A percentile compares a stretch with the other conserved stretches of the same genome.
Conservation (phyloP, 2,888 invertebrate genomes). For the Drosophila cognata region DNA sequence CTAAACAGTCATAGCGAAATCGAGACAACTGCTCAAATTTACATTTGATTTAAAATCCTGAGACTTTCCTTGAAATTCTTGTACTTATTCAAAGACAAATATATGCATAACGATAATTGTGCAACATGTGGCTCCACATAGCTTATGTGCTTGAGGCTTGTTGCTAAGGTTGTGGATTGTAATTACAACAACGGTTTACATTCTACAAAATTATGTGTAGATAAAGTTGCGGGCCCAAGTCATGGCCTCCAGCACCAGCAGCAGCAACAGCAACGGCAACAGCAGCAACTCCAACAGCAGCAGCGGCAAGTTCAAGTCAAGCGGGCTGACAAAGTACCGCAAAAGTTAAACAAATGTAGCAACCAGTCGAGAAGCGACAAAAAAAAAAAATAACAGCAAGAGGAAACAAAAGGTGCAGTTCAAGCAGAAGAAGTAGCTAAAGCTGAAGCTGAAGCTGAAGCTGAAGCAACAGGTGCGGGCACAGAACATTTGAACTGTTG, state of each 20-base stretch:
- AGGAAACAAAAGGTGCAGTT: slow-evolving; percentile 52
- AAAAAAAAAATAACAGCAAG: slow-evolving; percentile 26
- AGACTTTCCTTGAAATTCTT: slow-evolving; percentile 31
- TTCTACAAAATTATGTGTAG: slow-evolving; percentile 44
- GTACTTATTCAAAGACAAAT: slow-evolving; percentile 18
- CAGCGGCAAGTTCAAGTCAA: slow-evolving; percentile 73
- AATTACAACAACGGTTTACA: slow-evolving; percentile 69
- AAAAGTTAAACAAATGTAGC: slow-evolving; percentile 79
- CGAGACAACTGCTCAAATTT: slow-evolving; percentile 2
- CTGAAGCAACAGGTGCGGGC: slow-evolving; percentile 30
- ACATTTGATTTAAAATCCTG: slow-evolving; percentile 2
- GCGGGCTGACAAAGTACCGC: slow-evolving; percentile 79
- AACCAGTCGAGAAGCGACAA: slow-evolving; percentile 46
- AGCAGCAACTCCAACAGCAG: slow-evolving; percentile 2
- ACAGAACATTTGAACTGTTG: slow-evolving; percentile 62
- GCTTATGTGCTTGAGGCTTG: slow-evolving; percentile 11
- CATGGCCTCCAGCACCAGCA: slow-evolving; percentile 46
- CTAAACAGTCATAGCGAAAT: neutral
- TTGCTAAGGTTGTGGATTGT: slow-evolving; percentile 38
- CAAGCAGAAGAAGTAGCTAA: slow-evolving; percentile 2
- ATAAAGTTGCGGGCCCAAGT: slow-evolving; percentile 67
- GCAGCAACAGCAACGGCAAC: slow-evolving; percentile 8
- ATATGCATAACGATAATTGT: slow-evolving; percentile 21
- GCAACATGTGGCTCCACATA: slow-evolving; percentile 19
- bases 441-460: neutral